Evolutionary conservation across 2,113 vertebrate genomes (phyloP).

Genomic region (Oncorhynchus clarkii): DNA sequence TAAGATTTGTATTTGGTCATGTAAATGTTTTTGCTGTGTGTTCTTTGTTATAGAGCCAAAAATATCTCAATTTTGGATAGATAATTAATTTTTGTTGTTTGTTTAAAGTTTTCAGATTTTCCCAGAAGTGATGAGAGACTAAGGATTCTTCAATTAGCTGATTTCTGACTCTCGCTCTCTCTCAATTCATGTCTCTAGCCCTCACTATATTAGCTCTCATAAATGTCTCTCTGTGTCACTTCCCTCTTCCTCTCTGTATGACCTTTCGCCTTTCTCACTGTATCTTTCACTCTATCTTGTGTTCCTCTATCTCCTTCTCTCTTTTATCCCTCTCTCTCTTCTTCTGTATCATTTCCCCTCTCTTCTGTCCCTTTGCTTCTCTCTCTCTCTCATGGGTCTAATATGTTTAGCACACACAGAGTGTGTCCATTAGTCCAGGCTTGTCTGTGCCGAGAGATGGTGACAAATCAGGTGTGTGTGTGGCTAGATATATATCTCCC

Average conservation of each 20-base stretch:
- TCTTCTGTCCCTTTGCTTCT: constrained; percentile 51
- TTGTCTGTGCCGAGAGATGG: constrained; percentile 60
- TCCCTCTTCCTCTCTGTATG: constrained; percentile 21
- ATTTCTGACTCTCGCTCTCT: no score
- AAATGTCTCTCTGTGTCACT: constrained; percentile 15
- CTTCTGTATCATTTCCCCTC: not conserved
- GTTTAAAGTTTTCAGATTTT: no score
- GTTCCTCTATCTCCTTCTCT: not conserved
- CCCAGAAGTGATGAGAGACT: no score
- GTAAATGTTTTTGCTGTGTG: no score
- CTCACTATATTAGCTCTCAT: constrained; percentile 10
- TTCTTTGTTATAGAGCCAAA: no score
- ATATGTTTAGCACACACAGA: constrained; percentile 76
- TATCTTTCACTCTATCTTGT: constrained; percentile 27
- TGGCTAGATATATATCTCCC: constrained; percentile 25
- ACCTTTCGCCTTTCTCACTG: constrained; percentile 30
- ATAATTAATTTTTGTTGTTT: no score
- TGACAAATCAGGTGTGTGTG: constrained; percentile 68
- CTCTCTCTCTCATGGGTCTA: constrained; percentile 66
- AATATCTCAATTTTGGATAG: no score
- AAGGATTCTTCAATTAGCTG: no score
- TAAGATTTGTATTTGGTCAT: no score
- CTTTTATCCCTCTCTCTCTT: no score
- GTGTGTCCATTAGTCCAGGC: constrained; percentile 72
- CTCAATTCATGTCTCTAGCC: not conserved